Evolutionary conservation across 2,888 invertebrate genomes (phyloP).

Genomic region (Margaritifera margaritifera): DNA sequence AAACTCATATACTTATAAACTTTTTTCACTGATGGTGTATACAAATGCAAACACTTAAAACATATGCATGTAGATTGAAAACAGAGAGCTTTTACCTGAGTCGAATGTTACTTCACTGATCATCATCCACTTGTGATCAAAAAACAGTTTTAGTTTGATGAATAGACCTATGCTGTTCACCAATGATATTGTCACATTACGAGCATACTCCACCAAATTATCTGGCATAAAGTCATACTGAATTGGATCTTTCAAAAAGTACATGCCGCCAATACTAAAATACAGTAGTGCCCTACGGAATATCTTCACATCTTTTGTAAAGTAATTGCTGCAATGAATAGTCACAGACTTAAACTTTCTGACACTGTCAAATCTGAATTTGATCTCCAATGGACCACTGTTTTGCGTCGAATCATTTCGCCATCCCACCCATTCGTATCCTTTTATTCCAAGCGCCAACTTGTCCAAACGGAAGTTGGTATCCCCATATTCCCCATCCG

Average conservation of each 20-base stretch:
- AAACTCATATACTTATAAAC: too few species aligned
- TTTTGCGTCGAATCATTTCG: slow-evolving; percentile 77
- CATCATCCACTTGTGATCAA: slow-evolving; percentile 91
- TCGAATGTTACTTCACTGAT: slow-evolving; percentile 91
- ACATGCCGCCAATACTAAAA: slow-evolving; percentile 84
- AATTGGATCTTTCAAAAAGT: slow-evolving; percentile 85
- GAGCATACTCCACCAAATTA: slow-evolving; percentile 84
- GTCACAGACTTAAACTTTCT: slow-evolving; percentile 89
- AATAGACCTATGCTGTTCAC: slow-evolving; percentile 87
- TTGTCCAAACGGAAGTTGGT: slow-evolving; percentile 82
- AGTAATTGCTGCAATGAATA: slow-evolving; percentile 89
- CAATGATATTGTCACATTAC: slow-evolving; percentile 87
- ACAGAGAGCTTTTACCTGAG: slow-evolving; percentile 79
- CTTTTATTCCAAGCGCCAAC: slow-evolving; percentile 78
- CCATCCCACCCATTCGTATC: slow-evolving; percentile 94
- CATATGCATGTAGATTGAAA: too few species aligned
- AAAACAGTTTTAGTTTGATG: slow-evolving; percentile 83
- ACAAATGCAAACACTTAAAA: too few species aligned
- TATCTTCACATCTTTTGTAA: slow-evolving; percentile 87
- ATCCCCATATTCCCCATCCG: slow-evolving; percentile 86
- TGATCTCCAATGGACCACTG: slow-evolving; percentile 81
- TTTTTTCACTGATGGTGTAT: too few species aligned
- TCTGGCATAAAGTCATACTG: slow-evolving; percentile 80
- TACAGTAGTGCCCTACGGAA: slow-evolving; percentile 85
- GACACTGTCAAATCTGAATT: slow-evolving; percentile 90